Percentiles rank a stretch among this genome's conserved stretches.
Evolutionary conservation across 2,113 vertebrate species (phyloP).

Genomic region (Hystrix cristata): DNA sequence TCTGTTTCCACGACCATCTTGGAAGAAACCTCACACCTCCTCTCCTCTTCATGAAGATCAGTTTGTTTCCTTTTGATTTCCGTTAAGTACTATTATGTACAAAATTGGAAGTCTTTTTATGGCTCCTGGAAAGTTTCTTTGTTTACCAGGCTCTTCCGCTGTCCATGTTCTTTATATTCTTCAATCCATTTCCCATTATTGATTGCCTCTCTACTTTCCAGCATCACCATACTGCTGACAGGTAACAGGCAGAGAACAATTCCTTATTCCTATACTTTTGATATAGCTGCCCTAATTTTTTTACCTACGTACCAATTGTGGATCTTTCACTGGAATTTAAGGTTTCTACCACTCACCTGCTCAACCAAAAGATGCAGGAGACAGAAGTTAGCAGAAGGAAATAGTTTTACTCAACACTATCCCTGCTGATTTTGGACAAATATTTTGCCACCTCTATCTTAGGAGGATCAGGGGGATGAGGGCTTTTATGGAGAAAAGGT

Average conservation of each 20-base stretch:
- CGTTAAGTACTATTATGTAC: background rate
- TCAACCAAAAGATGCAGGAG: background rate
- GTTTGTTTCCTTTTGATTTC: background rate
- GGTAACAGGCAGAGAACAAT: background rate
- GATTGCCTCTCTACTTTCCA: background rate
- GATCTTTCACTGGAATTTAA: background rate
- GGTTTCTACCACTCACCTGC: background rate
- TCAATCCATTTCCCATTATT: background rate
- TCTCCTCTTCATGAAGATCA: background rate
- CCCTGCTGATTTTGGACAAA: background rate
- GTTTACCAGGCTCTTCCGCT: background rate
- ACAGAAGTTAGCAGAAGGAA: background rate
- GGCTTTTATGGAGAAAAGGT: background rate
- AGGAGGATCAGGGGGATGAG: background rate
- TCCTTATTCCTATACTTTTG: background rate
- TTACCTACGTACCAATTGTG: background rate
- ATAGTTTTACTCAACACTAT: background rate
- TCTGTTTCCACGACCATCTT: background rate
- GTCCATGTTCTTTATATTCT: background rate
- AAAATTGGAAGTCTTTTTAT: background rate
- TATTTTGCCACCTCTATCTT: background rate
- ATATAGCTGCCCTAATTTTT: background rate
- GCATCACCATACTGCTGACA: background rate
- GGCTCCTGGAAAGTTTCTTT: background rate
- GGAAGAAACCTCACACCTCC: background rate